phyloP scores from a whole-genome alignment of 2,888 invertebrate species.

The Theristus sp. region DNA sequence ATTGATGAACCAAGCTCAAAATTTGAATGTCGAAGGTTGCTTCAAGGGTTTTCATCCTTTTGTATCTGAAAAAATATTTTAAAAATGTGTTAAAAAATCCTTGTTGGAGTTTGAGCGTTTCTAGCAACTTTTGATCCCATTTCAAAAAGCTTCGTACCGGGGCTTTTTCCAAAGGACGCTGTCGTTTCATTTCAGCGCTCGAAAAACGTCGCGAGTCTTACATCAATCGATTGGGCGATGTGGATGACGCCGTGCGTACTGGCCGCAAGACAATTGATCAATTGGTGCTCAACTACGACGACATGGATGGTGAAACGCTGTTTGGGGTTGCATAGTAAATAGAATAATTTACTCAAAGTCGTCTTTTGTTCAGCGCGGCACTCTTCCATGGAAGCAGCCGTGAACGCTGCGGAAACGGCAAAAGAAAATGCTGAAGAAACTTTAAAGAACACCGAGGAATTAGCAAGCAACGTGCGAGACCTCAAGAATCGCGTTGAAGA shows the following conservation, averaged over 20 bases:
- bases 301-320: conserved; percentile 15
- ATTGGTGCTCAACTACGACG: conserved; percentile 9
- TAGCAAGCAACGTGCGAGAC: neutral
- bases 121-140: too few relatives aligned
- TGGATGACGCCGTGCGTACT: conserved; percentile 13
- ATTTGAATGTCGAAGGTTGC: too few relatives aligned
- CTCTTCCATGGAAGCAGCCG: neutral
- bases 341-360: neutral
- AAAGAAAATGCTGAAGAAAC: neutral
- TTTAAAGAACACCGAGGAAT: too few relatives aligned
- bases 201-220: too few relatives aligned
- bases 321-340: neutral
- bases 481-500: neutral
- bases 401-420: neutral
- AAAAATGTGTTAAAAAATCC: too few relatives aligned
- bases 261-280: conserved; percentile 12
- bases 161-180: too few relatives aligned
- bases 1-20: too few relatives aligned
- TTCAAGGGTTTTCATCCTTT: too few relatives aligned
- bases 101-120: too few relatives aligned
- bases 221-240: conserved; percentile 11
- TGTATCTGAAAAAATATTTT: too few relatives aligned
- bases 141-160: too few relatives aligned
- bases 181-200: too few relatives aligned
- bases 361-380: neutral